phyloP scores from a whole-genome alignment of 2,797 vertebrate species.

The Urocyon cinereoargenteus region DNA sequence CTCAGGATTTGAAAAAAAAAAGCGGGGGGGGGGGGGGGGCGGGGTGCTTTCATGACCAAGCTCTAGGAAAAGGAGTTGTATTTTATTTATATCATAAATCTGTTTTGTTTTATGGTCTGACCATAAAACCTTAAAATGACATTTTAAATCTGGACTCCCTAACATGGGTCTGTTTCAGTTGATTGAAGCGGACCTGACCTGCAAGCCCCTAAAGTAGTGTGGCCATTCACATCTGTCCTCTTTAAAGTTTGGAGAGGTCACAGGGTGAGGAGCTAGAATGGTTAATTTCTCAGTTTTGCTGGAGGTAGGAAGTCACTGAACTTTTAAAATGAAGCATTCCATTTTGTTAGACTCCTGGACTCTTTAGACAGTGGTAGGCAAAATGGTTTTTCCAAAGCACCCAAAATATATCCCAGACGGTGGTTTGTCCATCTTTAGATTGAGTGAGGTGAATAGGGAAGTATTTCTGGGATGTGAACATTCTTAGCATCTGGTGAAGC shows the following conservation, averaged over 20 bases:
- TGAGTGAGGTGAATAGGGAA: not conserved
- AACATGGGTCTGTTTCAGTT: slow-evolving; percentile 26
- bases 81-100: slow-evolving; percentile 82
- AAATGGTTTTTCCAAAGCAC: not conserved
- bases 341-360: not conserved
- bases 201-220: not conserved
- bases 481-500: not conserved
- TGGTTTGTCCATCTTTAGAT: not conserved
- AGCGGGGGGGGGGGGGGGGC: not conserved
- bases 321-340: not conserved
- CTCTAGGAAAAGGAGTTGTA: slow-evolving; percentile 26
- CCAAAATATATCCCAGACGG: too few relatives aligned
- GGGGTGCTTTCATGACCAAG: slow-evolving; percentile 32
- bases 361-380: not conserved
- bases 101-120: slow-evolving; percentile 77
- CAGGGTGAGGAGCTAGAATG: not conserved
- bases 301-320: not conserved
- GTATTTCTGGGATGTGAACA: not conserved
- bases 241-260: slow-evolving; percentile 35
- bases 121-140: slow-evolving; percentile 81
- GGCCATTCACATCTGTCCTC: not conserved
- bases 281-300: not conserved
- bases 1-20: not conserved
- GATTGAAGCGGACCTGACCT: slow-evolving; percentile 37
- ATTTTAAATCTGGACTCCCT: slow-evolving; percentile 74